Conservation (phyloP, 37 sponge, comb jelly and placozoan species). For the Bolinopsis microptera region DNA sequence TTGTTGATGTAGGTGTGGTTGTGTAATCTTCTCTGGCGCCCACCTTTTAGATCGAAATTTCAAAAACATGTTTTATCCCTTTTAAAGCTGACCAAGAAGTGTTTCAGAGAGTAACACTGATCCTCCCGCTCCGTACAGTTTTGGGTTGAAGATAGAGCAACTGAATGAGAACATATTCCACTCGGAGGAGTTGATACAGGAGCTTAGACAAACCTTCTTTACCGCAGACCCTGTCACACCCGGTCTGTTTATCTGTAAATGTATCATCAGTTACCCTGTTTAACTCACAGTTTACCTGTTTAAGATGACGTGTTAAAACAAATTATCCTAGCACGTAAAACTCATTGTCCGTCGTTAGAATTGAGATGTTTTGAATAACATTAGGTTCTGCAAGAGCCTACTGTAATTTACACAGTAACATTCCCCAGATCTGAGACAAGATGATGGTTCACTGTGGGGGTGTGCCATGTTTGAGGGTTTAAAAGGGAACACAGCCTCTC, state of each 20-base stretch:
- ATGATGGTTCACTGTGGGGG: slow-evolving; percentile 42
- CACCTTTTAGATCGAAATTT: no score
- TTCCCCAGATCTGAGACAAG: background rate
- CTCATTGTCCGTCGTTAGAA: no score
- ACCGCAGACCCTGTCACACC: slow-evolving; percentile 52
- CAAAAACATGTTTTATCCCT: no score
- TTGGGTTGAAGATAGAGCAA: slow-evolving; percentile 31
- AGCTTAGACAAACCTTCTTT: slow-evolving; percentile 57
- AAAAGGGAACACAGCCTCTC: slow-evolving; percentile 35
- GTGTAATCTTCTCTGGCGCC: no score
- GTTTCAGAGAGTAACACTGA: background rate
- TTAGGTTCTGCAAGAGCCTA: no score
- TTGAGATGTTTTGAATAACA: no score
- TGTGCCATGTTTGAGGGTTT: slow-evolving; percentile 50
- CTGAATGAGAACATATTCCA: slow-evolving; percentile 53
- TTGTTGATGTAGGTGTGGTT: no score
- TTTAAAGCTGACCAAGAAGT: no score
- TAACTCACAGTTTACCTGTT: no score
- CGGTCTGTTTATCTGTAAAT: background rate
- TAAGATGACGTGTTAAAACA: no score
- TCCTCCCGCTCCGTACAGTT: slow-evolving; percentile 39
- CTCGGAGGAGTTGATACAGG: slow-evolving; percentile 36
- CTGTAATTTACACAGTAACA: no score
- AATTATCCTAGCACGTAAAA: no score
- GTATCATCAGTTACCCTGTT: background rate